Base-by-base conservation (phyloP, 2,113 vertebrate genomes). In the Todiramphus chloris region DNA sequence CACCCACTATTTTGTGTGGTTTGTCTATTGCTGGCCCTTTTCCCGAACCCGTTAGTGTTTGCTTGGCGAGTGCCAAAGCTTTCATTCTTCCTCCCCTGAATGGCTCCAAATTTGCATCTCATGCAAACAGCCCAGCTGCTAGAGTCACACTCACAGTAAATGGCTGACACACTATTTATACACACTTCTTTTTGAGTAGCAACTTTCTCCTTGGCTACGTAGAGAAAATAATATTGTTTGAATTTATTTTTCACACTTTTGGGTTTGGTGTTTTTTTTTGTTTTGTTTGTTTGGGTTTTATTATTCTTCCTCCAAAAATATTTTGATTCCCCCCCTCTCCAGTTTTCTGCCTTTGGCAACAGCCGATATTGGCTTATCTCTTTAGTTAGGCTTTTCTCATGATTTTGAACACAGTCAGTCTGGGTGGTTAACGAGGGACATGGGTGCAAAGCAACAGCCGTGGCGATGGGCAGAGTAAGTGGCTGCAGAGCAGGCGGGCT, bases 91-190 rank as follows among this genome's bases (percentile, higher is more conserved):
- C 72, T 96, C 93, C 87, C 58, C 81, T 85, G 95, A 98, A 96
- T 85, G 96, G 97, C 94, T 96, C 77, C 58, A 62, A 80, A 97
- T 98, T 98, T 98, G 97, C 98, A 97, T 98, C 95, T 95, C 93
- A 72, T 97, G 97, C 97, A 97, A 97, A 97, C 96, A 93, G 90
- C 93, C 96, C 98, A 98, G 98, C 98, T 98, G 98, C 97, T 96
- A 75, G 93, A 96, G 94, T 96, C 94, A 75, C 96, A 76, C 89
- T 96, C 77, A 27, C 72, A 83, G 64, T 96, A 97, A 96, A 98
- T 96, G 98, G 96, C 93, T 97, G 97, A 93, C 96, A 80, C 93
- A 73, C 94, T 97, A 96, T 98, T 97, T 96, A 93, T 77, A 93
- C 72, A 89, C 94, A 93, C 97, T 92, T 89, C 91, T 96, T 90